Conservation (phyloP, 2,113 vertebrate species). For the Rhynchomys soricoides region DNA sequence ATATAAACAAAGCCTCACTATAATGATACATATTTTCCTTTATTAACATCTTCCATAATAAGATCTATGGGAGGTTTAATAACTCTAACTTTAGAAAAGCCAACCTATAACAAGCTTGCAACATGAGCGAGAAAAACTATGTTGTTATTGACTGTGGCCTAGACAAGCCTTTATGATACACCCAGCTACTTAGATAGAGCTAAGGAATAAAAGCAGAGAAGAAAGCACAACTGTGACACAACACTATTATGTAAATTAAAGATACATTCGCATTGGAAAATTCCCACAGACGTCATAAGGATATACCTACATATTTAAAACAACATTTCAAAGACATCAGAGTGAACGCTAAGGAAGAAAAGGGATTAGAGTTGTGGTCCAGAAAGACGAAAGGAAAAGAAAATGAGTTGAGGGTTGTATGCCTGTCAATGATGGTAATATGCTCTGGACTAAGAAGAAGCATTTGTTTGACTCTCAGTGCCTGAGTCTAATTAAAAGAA, state of each 20-base stretch:
- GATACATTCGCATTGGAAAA: not conserved
- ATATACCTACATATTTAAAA: not conserved
- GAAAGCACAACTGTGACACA: not conserved
- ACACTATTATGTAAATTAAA: conserved; percentile 42
- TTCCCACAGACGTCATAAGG: not conserved
- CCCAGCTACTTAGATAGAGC: not conserved
- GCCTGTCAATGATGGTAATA: not conserved
- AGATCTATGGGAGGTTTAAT: not conserved
- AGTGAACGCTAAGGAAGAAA: not conserved
- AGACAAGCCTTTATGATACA: not conserved
- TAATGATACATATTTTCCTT: not conserved
- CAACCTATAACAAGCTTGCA: not conserved
- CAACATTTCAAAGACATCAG: conserved; percentile 7
- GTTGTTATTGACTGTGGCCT: not conserved
- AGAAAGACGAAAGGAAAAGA: conserved; percentile 40
- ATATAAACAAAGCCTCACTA: not conserved
- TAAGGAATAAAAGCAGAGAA: conserved; percentile 16
- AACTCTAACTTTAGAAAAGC: not conserved
- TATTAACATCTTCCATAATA: not conserved
- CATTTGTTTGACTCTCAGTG: conserved; percentile 33
- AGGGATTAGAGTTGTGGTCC: not conserved
- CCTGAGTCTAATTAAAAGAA: conserved; percentile 62
- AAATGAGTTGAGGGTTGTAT: not conserved
- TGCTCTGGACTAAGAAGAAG: conserved; percentile 7
- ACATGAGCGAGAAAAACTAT: not conserved